Base-by-base conservation (phyloP, 2,888 invertebrate genomes). In the Coenonympha arcania region DNA sequence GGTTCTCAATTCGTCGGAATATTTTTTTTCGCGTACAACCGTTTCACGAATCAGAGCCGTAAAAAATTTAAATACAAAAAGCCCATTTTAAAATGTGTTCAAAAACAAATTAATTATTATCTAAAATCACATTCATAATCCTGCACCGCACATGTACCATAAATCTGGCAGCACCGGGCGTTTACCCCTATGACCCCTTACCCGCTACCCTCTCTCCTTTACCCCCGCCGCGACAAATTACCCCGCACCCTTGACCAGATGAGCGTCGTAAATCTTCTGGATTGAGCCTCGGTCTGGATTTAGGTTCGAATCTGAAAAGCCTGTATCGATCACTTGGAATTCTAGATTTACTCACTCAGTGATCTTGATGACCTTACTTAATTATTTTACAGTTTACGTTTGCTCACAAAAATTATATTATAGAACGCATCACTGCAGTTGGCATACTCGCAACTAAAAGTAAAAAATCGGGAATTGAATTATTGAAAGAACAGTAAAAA, bases 221-320 rank as follows among this genome's bases (percentile, higher is more conserved):
- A 13, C 51, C 56, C 58, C 61, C 57, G 61, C 60, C 65, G 65
- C 73, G 67, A 75, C 79, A 77, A 76, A 77, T 78, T 70, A 74
- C 71, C 65, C 58, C 58, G 61, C 56, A 55, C 78, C 79, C 76
- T 71, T 75, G 73, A 67, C 77, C 79, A 77, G 80, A 79, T 80
- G 79, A 80, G 75, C 68, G 55, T 51, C 76, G 69, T 80, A 79
- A 80, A 80, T 80, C 79, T 76, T 69, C 65, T 68, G 75, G 72
- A 77, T 78, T 77, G 75, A 77, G 73, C 76, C 71, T 68, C 63
- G 49, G 56, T 54, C 56, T 55, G 58, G 46, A 57, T 58, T 59
- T 60, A 59, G 56, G 48, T 50, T 36, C 16, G 6, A 16, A 13
- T 34, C 16, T 44, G 44, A 34, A 34, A 36, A 44, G 34, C 44